These are phyloP conservation scores for Metopolophium dirhodum DNA, from an alignment of 1,140 invertebrate species.

Conservation along the genomic window DNA sequence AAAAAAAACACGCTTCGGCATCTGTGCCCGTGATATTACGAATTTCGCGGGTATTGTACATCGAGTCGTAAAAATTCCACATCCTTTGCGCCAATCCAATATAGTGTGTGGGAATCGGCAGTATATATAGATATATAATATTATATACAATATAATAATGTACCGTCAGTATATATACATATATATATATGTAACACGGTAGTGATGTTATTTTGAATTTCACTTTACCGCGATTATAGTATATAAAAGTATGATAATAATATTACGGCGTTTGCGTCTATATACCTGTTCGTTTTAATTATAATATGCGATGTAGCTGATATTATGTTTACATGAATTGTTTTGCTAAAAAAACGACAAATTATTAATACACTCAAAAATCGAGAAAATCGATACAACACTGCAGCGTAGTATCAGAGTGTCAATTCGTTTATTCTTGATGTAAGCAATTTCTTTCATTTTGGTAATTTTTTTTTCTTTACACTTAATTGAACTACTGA, in stretches of 20 bases:
- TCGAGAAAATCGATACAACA: not conserved
- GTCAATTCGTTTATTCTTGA: not conserved
- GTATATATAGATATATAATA: not conserved
- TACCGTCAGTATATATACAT: not conserved
- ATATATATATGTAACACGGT: not conserved
- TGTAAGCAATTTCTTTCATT: too few species aligned
- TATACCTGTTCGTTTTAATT: not conserved
- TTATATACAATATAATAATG: not conserved
- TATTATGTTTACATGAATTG: not conserved
- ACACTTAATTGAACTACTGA: too few species aligned
- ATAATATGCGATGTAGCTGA: not conserved
- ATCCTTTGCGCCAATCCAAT: not conserved
- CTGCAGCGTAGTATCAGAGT: not conserved
- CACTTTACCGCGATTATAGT: not conserved
- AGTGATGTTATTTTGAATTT: not conserved
- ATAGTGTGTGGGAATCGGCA: not conserved
- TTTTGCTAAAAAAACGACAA: not conserved
- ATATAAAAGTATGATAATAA: not conserved
- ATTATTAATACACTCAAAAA: not conserved
- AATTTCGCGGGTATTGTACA: not conserved
- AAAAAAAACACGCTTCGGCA: constrained; percentile 9
- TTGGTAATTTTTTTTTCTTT: too few species aligned
- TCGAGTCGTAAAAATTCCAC: not conserved
- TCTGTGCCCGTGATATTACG: not conserved
- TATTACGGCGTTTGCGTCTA: not conserved